Evolutionary conservation across 1,140 invertebrate species (phyloP).

Genomic region (Popillia japonica): DNA sequence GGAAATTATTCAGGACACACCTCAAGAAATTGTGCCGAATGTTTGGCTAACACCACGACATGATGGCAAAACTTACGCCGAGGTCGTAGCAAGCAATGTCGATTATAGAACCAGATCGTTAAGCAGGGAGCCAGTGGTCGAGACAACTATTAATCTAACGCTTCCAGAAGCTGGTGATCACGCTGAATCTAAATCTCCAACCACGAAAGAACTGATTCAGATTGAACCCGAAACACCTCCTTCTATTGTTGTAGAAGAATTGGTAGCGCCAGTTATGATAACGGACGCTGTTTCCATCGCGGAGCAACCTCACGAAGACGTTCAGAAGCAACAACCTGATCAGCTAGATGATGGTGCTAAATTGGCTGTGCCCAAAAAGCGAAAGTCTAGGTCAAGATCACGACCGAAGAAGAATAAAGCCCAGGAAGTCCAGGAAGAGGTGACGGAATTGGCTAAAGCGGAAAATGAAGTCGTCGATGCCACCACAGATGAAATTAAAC

Average conservation of each 20-base stretch:
- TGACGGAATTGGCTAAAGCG: neutral
- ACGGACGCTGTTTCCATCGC: constrained; percentile 38
- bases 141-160: neutral
- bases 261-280: neutral
- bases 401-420: constrained; percentile 42
- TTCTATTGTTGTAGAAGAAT: constrained; percentile 36
- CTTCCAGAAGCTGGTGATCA: neutral
- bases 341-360: neutral
- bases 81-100: constrained; percentile 62
- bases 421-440: constrained; percentile 16
- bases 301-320: constrained; percentile 55
- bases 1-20: constrained; percentile 14
- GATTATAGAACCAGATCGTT: neutral
- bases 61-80: constrained; percentile 68
- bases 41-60: constrained; percentile 60
- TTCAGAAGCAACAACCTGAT: constrained; percentile 36
- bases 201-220: no score
- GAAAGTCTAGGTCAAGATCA: constrained; percentile 58
- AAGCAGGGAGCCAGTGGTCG: neutral
- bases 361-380: constrained; percentile 52
- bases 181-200: constrained; percentile 25
- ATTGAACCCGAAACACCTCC: constrained; percentile 36
- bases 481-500: no score
- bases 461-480: neutral
- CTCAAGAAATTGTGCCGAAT: constrained; percentile 2